phyloP scores from a whole-genome alignment of 2,797 vertebrate species.

The Sebastiscus tertius region DNA sequence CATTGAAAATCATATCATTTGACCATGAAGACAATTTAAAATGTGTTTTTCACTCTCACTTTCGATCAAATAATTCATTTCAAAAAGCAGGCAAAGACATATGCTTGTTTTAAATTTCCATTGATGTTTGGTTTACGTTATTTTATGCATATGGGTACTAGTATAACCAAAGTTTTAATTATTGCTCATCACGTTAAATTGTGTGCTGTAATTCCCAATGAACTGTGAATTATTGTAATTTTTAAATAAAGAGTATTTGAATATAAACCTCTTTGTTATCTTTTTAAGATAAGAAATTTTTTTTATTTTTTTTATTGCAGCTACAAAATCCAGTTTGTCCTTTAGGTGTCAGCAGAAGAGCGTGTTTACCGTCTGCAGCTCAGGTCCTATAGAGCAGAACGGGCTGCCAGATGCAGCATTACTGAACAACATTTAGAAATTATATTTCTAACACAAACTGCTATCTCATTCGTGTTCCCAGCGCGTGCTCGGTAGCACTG shows the following conservation, averaged over 20 bases:
- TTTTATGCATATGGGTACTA: slow-evolving; percentile 56
- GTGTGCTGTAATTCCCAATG: slow-evolving; percentile 71
- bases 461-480: not conserved
- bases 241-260: slow-evolving; percentile 75
- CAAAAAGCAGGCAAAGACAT: slow-evolving; percentile 2
- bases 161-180: slow-evolving; percentile 72
- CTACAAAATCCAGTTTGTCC: slow-evolving; percentile 71
- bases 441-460: not conserved
- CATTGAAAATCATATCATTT: slow-evolving; percentile 37
- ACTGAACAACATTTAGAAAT: slow-evolving; percentile 18
- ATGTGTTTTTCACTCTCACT: slow-evolving; percentile 11
- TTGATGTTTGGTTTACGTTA: slow-evolving; percentile 48
- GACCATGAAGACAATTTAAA: slow-evolving; percentile 11
- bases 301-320: not conserved
- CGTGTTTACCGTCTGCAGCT: slow-evolving; percentile 16
- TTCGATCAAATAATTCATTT: slow-evolving; percentile 23
- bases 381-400: not conserved
- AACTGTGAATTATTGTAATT: slow-evolving; percentile 81
- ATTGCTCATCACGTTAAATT: slow-evolving; percentile 51
- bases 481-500: not conserved
- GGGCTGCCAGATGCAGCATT: not conserved
- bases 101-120: not conserved
- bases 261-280: slow-evolving; percentile 10
- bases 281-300: not conserved
- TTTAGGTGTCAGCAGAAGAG: slow-evolving; percentile 84